Base-by-base conservation (phyloP, 2,113 vertebrate species). In the Cyrtonyx montezumae region DNA sequence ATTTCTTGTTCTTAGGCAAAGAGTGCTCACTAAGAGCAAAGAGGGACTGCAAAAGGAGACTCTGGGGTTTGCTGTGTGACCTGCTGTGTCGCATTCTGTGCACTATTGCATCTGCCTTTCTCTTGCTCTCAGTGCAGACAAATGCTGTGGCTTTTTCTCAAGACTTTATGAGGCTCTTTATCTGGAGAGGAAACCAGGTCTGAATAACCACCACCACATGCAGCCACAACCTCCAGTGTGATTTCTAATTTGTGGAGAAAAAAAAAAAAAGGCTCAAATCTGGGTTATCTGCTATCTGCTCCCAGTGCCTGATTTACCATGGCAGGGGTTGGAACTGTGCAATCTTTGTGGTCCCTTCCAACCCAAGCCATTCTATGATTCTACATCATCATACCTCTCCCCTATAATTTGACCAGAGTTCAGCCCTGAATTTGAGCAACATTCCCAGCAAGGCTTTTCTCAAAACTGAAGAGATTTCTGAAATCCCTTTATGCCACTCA, bases 111-210 rank as follows among this genome's bases (percentile, higher is more conserved):
- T 42, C 19, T 69, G 26, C 23, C 37, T 71, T 49, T 73, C 22
- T 61, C 34, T 46, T 13, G 7, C 46, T 40, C 8, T 36, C 22
- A 21, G 2, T 11, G 32, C 12, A 87, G 36, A 11, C 5, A 45
- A 62, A 9, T 19, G 20, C 30, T 0, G 0, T 0, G 1, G 11
- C 1, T 18, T 40, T n/a, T 62, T 73, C 36, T 73, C 36, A 12
- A 62, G 45, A 59, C 4, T 6, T 91, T 37, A 6, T 0, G 62
- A 55, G 32, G 56, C 5, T 25, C 14, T 63, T 16, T 36, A 45
- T 67, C 1, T 3, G 2, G 4, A 32, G 34, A 63, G 42, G 10
- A 55, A 42, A 42, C 2, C 58, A 18, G 4, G n/a, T 79, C 32
- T 45, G 55, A 34, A 34, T 7, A 87, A 13, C 15, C 42, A 34